phyloP scores from a whole-genome alignment of 2,113 vertebrate genomes.

The Plotosus lineatus region DNA sequence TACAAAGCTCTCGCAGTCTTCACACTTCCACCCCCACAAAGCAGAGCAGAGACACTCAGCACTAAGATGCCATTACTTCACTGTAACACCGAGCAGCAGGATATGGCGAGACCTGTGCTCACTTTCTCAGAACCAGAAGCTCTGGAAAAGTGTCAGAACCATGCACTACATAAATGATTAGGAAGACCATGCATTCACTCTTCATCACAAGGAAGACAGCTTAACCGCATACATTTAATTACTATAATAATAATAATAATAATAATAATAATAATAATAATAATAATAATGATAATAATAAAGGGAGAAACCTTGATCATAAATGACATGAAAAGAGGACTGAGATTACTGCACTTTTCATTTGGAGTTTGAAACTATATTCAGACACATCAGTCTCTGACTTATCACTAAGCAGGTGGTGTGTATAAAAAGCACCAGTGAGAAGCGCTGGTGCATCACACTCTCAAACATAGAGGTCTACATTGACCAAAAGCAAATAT shows the following conservation, averaged over 20 bases:
- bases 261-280: no score
- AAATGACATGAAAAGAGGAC: not conserved
- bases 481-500: no score
- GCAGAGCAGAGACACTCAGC: constrained; percentile 44
- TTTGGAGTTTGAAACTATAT: constrained; percentile 7
- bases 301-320: not conserved
- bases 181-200: not conserved
- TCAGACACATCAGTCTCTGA: not conserved
- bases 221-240: not conserved
- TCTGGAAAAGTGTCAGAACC: not conserved
- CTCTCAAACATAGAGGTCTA: not conserved
- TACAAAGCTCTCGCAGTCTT: constrained; percentile 49
- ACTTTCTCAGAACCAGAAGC: not conserved
- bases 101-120: not conserved
- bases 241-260: not conserved
- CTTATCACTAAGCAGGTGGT: not conserved
- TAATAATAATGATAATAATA: not conserved
- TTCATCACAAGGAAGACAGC: not conserved
- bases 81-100: constrained; percentile 31
- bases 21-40: constrained; percentile 54
- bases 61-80: constrained; percentile 23
- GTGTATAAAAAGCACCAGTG: constrained; percentile 7
- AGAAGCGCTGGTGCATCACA: constrained; percentile 1
- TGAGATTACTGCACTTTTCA: not conserved
- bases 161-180: not conserved